Conservation (phyloP, 92 coral and sea anemone species). For the Ricordea florida region DNA sequence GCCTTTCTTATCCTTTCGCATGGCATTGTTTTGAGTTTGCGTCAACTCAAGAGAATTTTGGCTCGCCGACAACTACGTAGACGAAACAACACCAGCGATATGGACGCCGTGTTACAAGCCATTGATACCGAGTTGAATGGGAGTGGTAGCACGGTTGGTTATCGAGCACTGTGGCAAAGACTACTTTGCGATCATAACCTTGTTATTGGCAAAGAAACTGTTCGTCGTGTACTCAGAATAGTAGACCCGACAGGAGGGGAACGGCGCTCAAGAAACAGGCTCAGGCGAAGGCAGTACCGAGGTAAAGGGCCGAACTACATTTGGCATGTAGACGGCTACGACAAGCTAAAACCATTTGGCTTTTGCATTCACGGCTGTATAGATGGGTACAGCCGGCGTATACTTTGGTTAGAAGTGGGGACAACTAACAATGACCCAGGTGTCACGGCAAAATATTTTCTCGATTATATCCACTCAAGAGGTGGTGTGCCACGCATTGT, state of each 20-base stretch:
- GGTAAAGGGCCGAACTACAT: conserved; percentile 20
- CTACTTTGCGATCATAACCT: background rate
- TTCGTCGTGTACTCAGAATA: conserved; percentile 14
- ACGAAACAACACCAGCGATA: no score
- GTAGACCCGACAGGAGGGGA: conserved; percentile 23
- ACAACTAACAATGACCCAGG: conserved; percentile 44
- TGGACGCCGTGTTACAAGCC: conserved; percentile 2
- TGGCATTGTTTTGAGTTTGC: background rate
- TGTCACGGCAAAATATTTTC: conserved; percentile 12
- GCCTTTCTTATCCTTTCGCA: no score
- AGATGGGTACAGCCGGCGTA: no score
- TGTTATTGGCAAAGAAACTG: conserved; percentile 36
- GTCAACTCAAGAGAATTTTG: conserved; percentile 5
- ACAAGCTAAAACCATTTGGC: conserved; percentile 33
- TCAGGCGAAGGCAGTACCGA: background rate
- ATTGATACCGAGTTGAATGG: conserved; percentile 20
- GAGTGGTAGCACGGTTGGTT: conserved; percentile 37
- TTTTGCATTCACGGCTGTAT: conserved; percentile 37
- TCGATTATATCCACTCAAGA: background rate
- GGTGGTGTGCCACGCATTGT: conserved; percentile 25
- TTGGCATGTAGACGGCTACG: conserved; percentile 48
- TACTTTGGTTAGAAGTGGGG: conserved; percentile 41
- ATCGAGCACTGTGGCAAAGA: conserved; percentile 13
- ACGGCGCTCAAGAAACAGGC: conserved; percentile 25
- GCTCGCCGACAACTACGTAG: background rate